These are phyloP conservation scores for Nyctibius grandis DNA, from an alignment of 2,797 vertebrate species.

Conservation along the genomic window DNA sequence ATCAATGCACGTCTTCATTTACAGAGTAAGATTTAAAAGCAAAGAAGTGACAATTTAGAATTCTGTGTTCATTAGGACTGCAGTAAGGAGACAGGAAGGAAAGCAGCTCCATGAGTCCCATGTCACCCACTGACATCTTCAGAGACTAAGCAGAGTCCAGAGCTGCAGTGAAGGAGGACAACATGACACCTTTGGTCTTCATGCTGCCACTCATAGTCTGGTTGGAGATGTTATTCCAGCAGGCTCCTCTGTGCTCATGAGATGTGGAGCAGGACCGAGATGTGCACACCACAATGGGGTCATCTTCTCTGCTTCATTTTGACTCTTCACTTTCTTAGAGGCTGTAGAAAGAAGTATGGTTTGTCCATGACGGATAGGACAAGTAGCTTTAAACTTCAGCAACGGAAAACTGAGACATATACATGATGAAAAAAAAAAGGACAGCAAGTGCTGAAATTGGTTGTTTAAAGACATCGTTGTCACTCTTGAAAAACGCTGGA, in stretches of 20 bases:
- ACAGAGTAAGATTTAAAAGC: neutral
- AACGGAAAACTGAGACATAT: neutral
- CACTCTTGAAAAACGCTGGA: neutral
- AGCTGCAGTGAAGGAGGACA: neutral
- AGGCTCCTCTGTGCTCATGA: rapidly evolving
- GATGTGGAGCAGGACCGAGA: neutral
- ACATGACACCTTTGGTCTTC: rapidly evolving
- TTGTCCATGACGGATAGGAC: neutral
- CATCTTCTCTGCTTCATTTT: neutral
- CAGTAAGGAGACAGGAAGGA: neutral
- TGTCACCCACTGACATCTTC: neutral
- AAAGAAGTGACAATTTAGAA: neutral
- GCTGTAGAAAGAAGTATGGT: neutral
- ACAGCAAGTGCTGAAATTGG: neutral
- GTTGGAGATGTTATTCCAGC: neutral
- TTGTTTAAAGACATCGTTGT: neutral
- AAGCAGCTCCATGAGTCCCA: neutral
- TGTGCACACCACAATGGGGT: rapidly evolving
- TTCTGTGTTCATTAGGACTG: neutral
- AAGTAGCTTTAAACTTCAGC: neutral
- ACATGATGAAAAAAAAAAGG: neutral
- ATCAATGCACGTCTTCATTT: neutral
- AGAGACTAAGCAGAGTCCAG: neutral
- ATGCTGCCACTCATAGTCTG: neutral
- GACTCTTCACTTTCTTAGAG: neutral